These are phyloP conservation scores for Hoplias malabaricus DNA, from an alignment of 2,113 vertebrate species.

Conservation along the genomic window DNA sequence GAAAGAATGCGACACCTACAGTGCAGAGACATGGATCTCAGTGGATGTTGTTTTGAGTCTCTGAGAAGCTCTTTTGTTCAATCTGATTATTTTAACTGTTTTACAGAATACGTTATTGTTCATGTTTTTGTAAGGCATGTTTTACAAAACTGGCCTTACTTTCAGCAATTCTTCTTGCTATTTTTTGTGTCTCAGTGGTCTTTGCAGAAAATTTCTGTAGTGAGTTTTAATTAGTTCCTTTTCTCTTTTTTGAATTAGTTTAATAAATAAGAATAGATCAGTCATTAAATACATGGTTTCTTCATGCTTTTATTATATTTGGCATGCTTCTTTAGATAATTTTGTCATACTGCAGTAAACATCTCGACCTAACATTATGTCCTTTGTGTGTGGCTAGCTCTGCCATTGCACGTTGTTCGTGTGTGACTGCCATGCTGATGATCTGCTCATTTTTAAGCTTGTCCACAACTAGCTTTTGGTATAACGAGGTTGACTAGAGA, in stretches of 20 bases:
- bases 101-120: background rate
- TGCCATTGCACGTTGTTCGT: background rate
- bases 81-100: background rate
- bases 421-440: background rate
- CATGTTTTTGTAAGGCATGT: background rate
- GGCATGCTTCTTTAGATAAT: background rate
- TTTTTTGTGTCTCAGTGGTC: background rate
- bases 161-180: background rate
- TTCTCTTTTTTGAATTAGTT: no score
- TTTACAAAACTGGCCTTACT: background rate
- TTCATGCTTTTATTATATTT: background rate
- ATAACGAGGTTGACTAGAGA: no score
- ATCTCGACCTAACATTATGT: background rate
- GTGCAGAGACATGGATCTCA: background rate
- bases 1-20: conserved; percentile 17
- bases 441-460: background rate
- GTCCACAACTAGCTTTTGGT: no score
- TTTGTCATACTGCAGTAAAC: background rate
- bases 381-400: background rate
- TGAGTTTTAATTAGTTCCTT: no score
- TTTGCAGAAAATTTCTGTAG: no score
- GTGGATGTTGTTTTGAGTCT: conserved; percentile 6
- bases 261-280: no score
- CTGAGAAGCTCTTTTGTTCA: background rate
- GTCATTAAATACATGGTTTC: no score